Conservation (phyloP, 2,113 vertebrate species). For the Coregonus clupeaformis region DNA sequence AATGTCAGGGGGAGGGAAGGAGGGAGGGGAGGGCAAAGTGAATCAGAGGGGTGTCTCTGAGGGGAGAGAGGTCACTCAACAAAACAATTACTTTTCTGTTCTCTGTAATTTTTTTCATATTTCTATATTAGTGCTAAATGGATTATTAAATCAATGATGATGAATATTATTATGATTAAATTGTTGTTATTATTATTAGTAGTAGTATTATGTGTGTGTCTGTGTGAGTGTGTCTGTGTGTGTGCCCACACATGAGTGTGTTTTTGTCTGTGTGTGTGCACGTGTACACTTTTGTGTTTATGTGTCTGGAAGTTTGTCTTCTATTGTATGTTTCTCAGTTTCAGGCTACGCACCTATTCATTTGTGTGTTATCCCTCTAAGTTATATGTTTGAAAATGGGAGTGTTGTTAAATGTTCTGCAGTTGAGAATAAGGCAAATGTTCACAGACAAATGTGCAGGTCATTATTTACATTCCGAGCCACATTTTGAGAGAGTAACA, state of each 20-base stretch:
- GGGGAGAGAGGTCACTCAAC: constrained; percentile 29
- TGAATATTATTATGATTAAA: constrained; percentile 71
- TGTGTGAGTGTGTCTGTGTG: not conserved
- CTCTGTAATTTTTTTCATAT: constrained; percentile 66
- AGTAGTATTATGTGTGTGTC: no score
- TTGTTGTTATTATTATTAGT: constrained; percentile 47
- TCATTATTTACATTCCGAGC: no score
- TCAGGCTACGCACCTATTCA: not conserved
- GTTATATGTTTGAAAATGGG: no score
- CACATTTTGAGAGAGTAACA: no score
- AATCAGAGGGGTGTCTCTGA: constrained; percentile 28
- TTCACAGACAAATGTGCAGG: no score
- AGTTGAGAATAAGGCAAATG: no score
- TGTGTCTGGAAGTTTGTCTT: not conserved
- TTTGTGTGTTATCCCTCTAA: not conserved
- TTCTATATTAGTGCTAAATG: constrained; percentile 76
- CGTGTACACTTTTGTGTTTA: no score
- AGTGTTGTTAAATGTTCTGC: no score
- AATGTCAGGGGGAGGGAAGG: constrained; percentile 37
- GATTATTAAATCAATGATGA: constrained; percentile 69
- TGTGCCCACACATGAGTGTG: not conserved
- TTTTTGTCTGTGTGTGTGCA: no score
- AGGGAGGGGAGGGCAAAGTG: constrained; percentile 41
- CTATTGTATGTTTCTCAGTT: not conserved
- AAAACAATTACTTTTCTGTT: constrained; percentile 58